phyloP scores from a whole-genome alignment of 2,888 invertebrate genomes.

The Beris chalybata region DNA sequence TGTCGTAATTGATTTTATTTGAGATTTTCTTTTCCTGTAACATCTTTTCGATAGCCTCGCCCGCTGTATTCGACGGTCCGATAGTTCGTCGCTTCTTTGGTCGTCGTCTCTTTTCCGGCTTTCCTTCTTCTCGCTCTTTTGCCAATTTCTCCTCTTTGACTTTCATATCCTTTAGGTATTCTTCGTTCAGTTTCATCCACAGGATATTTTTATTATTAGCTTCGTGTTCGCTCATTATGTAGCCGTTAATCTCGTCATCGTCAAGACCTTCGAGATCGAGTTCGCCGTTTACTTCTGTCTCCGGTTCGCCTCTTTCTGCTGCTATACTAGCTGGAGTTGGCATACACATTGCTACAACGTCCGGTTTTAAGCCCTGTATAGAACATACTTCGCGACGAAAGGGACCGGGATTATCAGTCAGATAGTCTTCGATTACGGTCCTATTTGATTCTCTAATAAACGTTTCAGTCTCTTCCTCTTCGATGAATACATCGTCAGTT shows the following conservation, averaged over 20 bases:
- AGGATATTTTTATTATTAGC: constrained; percentile 76
- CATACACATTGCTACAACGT: constrained; percentile 78
- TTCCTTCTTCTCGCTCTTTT: constrained; percentile 83
- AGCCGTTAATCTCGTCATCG: constrained; percentile 86
- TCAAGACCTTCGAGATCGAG: constrained; percentile 76
- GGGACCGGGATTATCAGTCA: constrained; percentile 47
- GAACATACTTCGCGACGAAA: constrained; percentile 34
- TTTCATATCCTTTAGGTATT: constrained; percentile 82
- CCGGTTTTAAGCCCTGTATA: constrained; percentile 62
- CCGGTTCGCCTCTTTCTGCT: constrained; percentile 52
- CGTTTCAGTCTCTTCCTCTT: constrained; percentile 55
- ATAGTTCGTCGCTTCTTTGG: constrained; percentile 64
- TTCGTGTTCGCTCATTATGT: constrained; percentile 82
- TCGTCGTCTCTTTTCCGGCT: constrained; percentile 78
- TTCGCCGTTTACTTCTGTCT: constrained; percentile 53
- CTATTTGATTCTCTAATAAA: constrained; percentile 59
- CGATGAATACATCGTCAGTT: constrained; percentile 42
- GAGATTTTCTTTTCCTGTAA: constrained; percentile 94
- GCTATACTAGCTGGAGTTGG: constrained; percentile 58
- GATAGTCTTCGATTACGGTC: constrained; percentile 55
- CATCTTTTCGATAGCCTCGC: constrained; percentile 96
- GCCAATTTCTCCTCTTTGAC: constrained; percentile 80
- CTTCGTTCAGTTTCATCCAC: constrained; percentile 88
- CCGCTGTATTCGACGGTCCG: constrained; percentile 69
- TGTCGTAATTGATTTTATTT: constrained; percentile 97